Evolutionary conservation across 2,888 invertebrate species (phyloP).

Genomic region (Luffia ferchaultella): DNA sequence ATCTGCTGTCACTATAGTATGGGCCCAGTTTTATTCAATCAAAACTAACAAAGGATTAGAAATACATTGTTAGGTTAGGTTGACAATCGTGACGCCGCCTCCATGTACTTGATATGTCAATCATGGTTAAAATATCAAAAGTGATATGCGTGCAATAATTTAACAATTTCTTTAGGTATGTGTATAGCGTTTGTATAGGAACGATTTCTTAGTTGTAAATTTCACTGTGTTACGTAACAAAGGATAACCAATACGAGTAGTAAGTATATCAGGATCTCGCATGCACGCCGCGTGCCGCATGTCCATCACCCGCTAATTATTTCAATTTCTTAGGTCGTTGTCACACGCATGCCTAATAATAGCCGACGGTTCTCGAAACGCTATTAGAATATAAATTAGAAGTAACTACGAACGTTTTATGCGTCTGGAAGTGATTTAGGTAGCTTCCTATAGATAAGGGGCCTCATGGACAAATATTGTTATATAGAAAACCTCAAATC

Average conservation of each 20-base stretch:
- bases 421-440: background rate
- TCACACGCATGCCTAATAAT: conserved; percentile 39
- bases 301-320: conserved; percentile 49
- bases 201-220: background rate
- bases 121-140: too few relatives aligned
- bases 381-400: conserved; percentile 26
- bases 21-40: too few relatives aligned
- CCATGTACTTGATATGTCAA: too few relatives aligned
- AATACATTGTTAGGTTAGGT: too few relatives aligned
- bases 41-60: too few relatives aligned
- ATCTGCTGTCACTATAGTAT: too few relatives aligned
- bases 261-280: conserved; percentile 11
- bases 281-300: conserved; percentile 26
- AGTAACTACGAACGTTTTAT: background rate
- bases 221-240: background rate
- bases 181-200: too few relatives aligned
- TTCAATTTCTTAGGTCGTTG: conserved; percentile 48
- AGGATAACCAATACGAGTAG: conserved; percentile 10
- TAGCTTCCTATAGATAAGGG: background rate
- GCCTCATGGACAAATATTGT: too few relatives aligned
- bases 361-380: conserved; percentile 31
- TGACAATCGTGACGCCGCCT: too few relatives aligned
- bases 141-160: too few relatives aligned
- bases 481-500: too few relatives aligned
- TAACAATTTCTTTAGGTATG: too few relatives aligned